A percentile compares a stretch with the other conserved stretches of the same genome.
Evolutionary conservation across 2,113 vertebrate species (phyloP).

Genomic region (Propithecus coquereli): DNA sequence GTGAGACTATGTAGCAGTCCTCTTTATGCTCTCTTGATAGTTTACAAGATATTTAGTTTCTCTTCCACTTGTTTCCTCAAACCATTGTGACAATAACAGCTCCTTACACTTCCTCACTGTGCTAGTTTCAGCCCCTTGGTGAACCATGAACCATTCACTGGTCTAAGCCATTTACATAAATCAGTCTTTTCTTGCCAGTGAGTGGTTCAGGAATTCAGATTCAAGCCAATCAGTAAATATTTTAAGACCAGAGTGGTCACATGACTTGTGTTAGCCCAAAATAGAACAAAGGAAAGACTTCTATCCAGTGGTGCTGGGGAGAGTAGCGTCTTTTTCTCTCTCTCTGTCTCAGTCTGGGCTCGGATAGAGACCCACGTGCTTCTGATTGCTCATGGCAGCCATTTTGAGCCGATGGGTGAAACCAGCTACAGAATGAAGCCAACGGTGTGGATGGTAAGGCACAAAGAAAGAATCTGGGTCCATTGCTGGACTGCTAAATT

Average conservation of each 20-base stretch:
- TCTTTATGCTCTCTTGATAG: neutral
- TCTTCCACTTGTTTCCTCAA: neutral
- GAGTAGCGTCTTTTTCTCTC: neutral
- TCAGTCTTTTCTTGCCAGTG: neutral
- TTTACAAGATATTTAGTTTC: neutral
- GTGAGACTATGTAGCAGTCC: neutral
- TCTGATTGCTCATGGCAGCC: neutral
- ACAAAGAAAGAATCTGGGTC: neutral
- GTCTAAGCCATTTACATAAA: neutral
- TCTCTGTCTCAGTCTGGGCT: neutral
- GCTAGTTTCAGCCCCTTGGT: neutral
- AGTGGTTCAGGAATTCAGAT: neutral
- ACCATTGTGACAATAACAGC: neutral
- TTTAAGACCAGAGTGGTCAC: neutral
- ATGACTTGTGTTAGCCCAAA: neutral
- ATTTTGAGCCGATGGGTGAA: neutral
- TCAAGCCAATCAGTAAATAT: neutral
- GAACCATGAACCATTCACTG: neutral
- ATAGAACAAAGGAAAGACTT: neutral
- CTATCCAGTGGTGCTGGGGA: neutral
- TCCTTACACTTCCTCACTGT: neutral
- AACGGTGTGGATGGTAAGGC: neutral
- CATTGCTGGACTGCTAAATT: neutral
- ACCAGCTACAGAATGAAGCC: neutral
- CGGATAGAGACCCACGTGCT: neutral